Percentiles rank a stretch among this genome's conserved stretches.
Conservation (phyloP, 2,888 invertebrate genomes). For the Noctua pronuba region DNA sequence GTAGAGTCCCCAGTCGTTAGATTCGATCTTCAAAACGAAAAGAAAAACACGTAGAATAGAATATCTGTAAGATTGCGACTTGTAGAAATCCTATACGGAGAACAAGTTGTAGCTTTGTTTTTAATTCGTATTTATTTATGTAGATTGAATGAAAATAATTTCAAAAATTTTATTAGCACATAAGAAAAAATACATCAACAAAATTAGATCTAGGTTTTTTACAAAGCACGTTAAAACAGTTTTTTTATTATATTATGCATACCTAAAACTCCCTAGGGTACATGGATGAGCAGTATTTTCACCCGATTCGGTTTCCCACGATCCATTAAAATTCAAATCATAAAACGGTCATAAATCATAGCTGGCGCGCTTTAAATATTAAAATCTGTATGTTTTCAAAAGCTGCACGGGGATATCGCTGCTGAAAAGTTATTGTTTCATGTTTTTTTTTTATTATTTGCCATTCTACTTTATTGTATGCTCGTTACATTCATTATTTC, state of each 20-base stretch:
- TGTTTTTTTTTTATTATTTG: conserved; percentile 14
- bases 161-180: neutral
- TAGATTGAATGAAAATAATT: neutral
- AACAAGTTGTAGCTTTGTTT: too few species aligned
- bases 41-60: neutral
- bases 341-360: conserved; percentile 3
- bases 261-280: neutral
- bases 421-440: conserved; percentile 32
- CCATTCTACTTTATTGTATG: conserved; percentile 12
- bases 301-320: neutral
- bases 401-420: conserved; percentile 40
- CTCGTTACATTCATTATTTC: neutral
- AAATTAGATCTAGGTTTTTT: neutral
- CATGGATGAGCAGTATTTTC: neutral
- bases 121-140: too few species aligned
- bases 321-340: neutral
- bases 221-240: neutral
- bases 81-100: neutral
- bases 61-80: neutral
- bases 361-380: conserved; percentile 8
- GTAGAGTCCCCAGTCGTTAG: neutral
- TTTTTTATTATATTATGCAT: neutral
- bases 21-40: neutral
- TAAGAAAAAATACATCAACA: neutral
- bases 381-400: conserved; percentile 48